These are phyloP conservation scores for Papilio demoleus DNA, from an alignment of 2,888 invertebrate genomes.

Conservation along the genomic window DNA sequence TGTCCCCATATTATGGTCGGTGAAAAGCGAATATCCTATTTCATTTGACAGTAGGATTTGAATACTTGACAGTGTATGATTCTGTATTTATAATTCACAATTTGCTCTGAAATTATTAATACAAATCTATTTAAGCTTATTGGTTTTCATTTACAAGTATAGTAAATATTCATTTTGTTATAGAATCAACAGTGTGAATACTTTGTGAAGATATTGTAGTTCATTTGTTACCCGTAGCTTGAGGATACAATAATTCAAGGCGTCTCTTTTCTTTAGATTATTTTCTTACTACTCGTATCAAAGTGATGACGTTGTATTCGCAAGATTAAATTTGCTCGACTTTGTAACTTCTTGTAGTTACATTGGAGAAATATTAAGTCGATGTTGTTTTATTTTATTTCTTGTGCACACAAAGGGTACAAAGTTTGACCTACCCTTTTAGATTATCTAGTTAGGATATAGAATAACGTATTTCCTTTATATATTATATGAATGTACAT, in stretches of 20 bases:
- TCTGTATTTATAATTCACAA: neutral
- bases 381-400: slow-evolving; percentile 15
- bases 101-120: neutral
- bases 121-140: neutral
- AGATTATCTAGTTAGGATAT: neutral
- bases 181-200: slow-evolving; percentile 12
- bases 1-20: neutral
- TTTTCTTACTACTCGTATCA: slow-evolving; percentile 37
- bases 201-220: slow-evolving; percentile 19
- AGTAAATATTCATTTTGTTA: neutral
- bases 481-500: no score
- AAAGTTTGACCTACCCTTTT: neutral
- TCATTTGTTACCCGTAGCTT: slow-evolving; percentile 28
- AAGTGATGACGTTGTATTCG: slow-evolving; percentile 37
- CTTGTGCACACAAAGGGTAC: neutral
- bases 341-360: slow-evolving; percentile 32
- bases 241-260: slow-evolving; percentile 27
- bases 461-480: neutral
- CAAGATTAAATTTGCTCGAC: slow-evolving; percentile 37
- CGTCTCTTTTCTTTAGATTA: slow-evolving; percentile 32
- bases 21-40: neutral
- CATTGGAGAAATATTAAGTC: slow-evolving; percentile 27
- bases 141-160: neutral
- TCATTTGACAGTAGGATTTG: neutral
- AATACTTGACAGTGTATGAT: neutral